Conservation (phyloP, 2,888 invertebrate genomes). For the Ethmia dodecea region DNA sequence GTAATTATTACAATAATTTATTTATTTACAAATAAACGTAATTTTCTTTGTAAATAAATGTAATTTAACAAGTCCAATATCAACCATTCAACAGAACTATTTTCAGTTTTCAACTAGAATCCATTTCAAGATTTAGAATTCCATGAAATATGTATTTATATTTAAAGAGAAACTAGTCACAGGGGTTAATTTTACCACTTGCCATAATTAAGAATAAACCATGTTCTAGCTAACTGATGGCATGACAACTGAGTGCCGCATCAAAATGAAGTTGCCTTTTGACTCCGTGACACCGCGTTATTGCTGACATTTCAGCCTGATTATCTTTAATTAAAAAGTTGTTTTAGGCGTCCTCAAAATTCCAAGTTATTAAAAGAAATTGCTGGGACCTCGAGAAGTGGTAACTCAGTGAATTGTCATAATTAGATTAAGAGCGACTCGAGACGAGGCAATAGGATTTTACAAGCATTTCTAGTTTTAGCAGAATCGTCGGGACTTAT, state of each 20-base stretch:
- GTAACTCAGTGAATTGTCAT: slow-evolving; percentile 60
- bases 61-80: slow-evolving; percentile 64
- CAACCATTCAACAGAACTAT: slow-evolving; percentile 54
- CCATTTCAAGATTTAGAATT: slow-evolving; percentile 64
- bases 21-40: too few relatives aligned
- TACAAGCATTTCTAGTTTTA: slow-evolving; percentile 29
- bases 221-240: slow-evolving; percentile 48
- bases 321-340: slow-evolving; percentile 74
- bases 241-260: slow-evolving; percentile 46
- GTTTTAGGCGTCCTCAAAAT: slow-evolving; percentile 56
- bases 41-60: slow-evolving; percentile 33
- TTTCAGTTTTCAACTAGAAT: slow-evolving; percentile 69
- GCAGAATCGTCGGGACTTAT: slow-evolving; percentile 17
- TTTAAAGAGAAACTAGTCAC: slow-evolving; percentile 43
- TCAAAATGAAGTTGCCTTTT: slow-evolving; percentile 55
- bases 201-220: slow-evolving; percentile 67
- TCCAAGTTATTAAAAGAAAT: slow-evolving; percentile 67
- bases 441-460: slow-evolving; percentile 38
- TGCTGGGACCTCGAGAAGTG: slow-evolving; percentile 53
- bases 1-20: too few relatives aligned
- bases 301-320: slow-evolving; percentile 62
- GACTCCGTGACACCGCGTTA: slow-evolving; percentile 55
- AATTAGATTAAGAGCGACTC: slow-evolving; percentile 57
- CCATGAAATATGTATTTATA: slow-evolving; percentile 61
- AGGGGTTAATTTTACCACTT: slow-evolving; percentile 65